Base-by-base conservation (phyloP, 1,140 invertebrate species). In the Calephelis virginiensis region DNA sequence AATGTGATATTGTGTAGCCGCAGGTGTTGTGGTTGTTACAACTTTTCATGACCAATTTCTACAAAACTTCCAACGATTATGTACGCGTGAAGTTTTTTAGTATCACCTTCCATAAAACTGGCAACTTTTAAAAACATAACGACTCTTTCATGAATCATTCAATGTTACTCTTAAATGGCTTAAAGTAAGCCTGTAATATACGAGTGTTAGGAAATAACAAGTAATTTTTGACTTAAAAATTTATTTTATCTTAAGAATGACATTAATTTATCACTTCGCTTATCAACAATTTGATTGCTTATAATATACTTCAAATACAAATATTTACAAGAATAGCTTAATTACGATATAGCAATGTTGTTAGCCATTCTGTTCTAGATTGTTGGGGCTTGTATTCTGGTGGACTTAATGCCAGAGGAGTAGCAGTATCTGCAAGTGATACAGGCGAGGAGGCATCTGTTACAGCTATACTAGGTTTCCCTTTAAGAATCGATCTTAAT, bases 401-500 rank as follows among this genome's bases (percentile, higher is more conserved):
- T 38, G 92, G 86, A 71, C 87, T 90, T 11, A 92, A 76, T 70
- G 91, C 84, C 50, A 92, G 67, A 14, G 92, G 88, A 12, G 91
- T 88, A 17, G 87, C 90, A 9, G 90, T 83, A 76, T 93, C 92
- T 9, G 91, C 86, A 48, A 92, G 71, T 14, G 86, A 81, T 12
- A 86, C 80, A 12, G 85, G 86, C 6, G 89, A 89, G 2, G 91
- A 87, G 40, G 87, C 88, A 49, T 90, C 86, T 47, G 91, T 92
- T 8, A 91, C 92, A 5, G 92, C 92, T 75, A 93, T 85, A 62
- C 92, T 85, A 0, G 92, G 91, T 75, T 92, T 93, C 10, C 92
- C 92, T 77, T 93, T 94, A 11, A 93, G 74, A 63, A 93, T 93
- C 9, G 91, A 89, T 71, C 92, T 91, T 9, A 92, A 81, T 61